Percentiles rank a stretch among this genome's conserved stretches.
These are phyloP conservation scores for Xyliphius kryptos DNA, from an alignment of 2,113 vertebrate species.

Conservation along the genomic window DNA sequence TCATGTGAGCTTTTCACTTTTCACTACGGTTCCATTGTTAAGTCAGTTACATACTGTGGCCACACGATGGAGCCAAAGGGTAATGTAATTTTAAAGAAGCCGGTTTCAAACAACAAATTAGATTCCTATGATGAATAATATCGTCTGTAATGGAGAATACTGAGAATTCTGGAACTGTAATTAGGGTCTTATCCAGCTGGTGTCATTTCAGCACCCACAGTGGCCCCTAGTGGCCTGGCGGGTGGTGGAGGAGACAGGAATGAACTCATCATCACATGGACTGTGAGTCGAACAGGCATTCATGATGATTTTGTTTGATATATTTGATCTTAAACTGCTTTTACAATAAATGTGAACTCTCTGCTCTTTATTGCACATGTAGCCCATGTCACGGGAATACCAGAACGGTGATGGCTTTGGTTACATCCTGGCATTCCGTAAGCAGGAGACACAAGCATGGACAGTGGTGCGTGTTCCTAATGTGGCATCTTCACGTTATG, in stretches of 20 bases:
- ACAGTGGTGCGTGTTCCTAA: conserved; percentile 64
- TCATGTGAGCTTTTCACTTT: no score
- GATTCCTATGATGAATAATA: no score
- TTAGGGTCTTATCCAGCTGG: conserved; percentile 3
- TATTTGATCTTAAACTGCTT: background rate
- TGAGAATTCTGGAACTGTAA: background rate
- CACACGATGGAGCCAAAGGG: background rate
- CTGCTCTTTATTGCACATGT: background rate
- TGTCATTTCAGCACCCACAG: conserved; percentile 74
- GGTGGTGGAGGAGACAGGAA: conserved; percentile 88
- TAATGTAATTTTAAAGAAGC: background rate
- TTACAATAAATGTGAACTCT: background rate
- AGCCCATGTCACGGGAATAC: conserved; percentile 85
- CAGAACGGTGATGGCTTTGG: conserved; percentile 92
- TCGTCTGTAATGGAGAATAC: no score
- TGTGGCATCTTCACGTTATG: conserved; percentile 78
- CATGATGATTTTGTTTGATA: background rate
- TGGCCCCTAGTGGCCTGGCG: conserved; percentile 87
- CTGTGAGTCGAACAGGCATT: conserved; percentile 64
- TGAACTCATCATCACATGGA: conserved; percentile 91
- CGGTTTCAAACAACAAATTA: no score
- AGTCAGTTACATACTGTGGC: no score
- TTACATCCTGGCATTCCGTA: conserved; percentile 83
- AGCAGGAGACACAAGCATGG: conserved; percentile 69
- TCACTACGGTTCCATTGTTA: no score